These are phyloP conservation scores for Saccostrea cuccullata DNA, from an alignment of 1,140 invertebrate genomes.

Conservation along the genomic window DNA sequence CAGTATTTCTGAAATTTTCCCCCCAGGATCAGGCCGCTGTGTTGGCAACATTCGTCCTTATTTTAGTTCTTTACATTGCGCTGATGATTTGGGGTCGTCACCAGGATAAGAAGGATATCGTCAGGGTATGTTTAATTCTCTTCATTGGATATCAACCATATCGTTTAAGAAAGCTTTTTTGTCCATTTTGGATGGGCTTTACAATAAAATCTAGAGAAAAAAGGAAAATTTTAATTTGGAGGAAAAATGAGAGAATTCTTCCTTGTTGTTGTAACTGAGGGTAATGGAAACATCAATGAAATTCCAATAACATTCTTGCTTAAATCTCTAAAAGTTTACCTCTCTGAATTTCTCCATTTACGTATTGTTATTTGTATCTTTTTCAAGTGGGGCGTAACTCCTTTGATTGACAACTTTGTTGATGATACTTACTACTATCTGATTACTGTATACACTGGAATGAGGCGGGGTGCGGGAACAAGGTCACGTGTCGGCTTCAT, in stretches of 20 bases:
- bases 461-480: slow-evolving; percentile 72
- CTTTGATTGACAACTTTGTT: slow-evolving; percentile 76
- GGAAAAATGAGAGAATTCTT: no score
- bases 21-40: slow-evolving; percentile 72
- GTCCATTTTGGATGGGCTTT: no score
- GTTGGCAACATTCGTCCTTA: slow-evolving; percentile 77
- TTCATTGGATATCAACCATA: background rate
- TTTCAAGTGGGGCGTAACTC: slow-evolving; percentile 76
- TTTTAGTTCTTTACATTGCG: slow-evolving; percentile 77
- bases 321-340: no score
- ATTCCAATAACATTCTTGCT: no score
- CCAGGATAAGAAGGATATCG: slow-evolving; percentile 77
- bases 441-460: slow-evolving; percentile 75
- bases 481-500: slow-evolving; percentile 73
- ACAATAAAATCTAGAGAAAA: no score
- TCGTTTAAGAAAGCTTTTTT: no score
- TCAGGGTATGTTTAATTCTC: slow-evolving; percentile 57
- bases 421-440: slow-evolving; percentile 75
- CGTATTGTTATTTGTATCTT: background rate
- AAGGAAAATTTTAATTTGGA: no score
- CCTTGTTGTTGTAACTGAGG: no score
- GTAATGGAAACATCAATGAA: no score
- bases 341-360: no score
- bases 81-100: slow-evolving; percentile 78
- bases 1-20: slow-evolving; percentile 78